A percentile compares a stretch with the other conserved stretches of the same genome.
Conservation (phyloP, 2,888 invertebrate genomes). For the Netelia virgata region DNA sequence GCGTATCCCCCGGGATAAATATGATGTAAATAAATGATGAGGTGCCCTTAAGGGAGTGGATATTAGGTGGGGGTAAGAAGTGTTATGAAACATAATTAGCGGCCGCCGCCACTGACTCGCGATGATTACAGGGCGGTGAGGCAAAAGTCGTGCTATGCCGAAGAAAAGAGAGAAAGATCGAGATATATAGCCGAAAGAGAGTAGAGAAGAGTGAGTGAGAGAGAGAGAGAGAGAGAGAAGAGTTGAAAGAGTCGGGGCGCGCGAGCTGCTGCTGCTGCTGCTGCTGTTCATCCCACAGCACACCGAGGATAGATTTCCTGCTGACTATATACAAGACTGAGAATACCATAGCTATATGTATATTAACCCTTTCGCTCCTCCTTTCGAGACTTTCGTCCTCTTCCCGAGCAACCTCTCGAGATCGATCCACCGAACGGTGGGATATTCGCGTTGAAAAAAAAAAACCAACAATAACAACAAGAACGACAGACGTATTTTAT, state of each 20-base stretch:
- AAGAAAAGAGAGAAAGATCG: conserved; percentile 61
- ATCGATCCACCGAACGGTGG: conserved; percentile 5
- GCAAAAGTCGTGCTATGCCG: conserved; percentile 78
- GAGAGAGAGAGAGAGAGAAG: conserved; percentile 55
- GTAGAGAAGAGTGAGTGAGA: conserved; percentile 46
- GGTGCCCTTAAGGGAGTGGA: conserved; percentile 84
- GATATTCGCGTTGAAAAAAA: no score
- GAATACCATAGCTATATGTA: conserved; percentile 20
- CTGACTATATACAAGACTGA: conserved; percentile 71
- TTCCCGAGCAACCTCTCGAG: conserved; percentile 24
- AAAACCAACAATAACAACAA: no score
- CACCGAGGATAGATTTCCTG: conserved; percentile 81
- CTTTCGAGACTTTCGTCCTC: conserved; percentile 44
- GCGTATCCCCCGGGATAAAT: conserved; percentile 81
- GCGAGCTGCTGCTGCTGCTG: conserved; percentile 75
- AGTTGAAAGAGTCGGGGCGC: conserved; percentile 68
- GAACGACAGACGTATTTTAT: no score
- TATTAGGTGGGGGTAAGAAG: conserved; percentile 84
- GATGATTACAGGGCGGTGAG: conserved; percentile 85
- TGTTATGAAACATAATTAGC: conserved; percentile 85
- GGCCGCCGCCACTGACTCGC: conserved; percentile 85
- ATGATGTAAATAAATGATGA: conserved; percentile 85
- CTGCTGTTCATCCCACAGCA: conserved; percentile 66
- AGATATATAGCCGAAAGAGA: conserved; percentile 51
- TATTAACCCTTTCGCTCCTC: conserved; percentile 47